Evolutionary conservation across 2,888 invertebrate species (phyloP), one percentile per base, ranked within the genome.

Genomic region (Psylliodes chrysocephalus): DNA sequence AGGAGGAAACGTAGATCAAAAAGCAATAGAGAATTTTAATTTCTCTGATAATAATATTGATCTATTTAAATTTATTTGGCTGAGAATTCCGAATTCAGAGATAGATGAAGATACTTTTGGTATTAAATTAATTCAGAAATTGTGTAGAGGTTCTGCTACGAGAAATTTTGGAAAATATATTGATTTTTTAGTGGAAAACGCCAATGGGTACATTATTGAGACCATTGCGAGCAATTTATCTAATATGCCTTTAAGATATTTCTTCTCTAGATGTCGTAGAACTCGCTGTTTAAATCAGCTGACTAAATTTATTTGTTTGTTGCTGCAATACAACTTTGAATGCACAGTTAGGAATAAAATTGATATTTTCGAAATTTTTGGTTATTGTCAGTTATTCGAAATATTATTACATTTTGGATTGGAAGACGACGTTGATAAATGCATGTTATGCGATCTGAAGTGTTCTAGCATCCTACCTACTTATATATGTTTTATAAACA

Each of bases 61-160:
- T 8, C 28, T 49, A 8, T 49, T 49, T 30, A 49, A 49, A 30
- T 49, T 49, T 8, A 49, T 49, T 15, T 49, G 49, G 49, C 28
- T 14, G 12, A 25, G 28, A 3, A 28, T 49, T 3, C 17, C 28
- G 0, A 7, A 1, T 14, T 49, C 49, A 6, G 28, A 28, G 15
- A 19, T 28, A 1, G 19, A 49, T 30, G 14, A 12, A 12, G 5
- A 46, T 12, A 28, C 22, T 12, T 12, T 49, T 30, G 49, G 49
- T 15, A 1, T 6, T 1, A 7, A 28, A 1, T 49, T 49, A 10
- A 28, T 49, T 30, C 4, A 28, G 8, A 28, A 14, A 14, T 17
- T 49, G 15, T 28, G 28, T 17, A 6, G 15, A 49, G 28, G 28
- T 28, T 12, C 15, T 10, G 8, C 15, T 4, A 5, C 25, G 14